Evolutionary conservation across 1,140 invertebrate species (phyloP).

Genomic region (Sycobia sp.): DNA sequence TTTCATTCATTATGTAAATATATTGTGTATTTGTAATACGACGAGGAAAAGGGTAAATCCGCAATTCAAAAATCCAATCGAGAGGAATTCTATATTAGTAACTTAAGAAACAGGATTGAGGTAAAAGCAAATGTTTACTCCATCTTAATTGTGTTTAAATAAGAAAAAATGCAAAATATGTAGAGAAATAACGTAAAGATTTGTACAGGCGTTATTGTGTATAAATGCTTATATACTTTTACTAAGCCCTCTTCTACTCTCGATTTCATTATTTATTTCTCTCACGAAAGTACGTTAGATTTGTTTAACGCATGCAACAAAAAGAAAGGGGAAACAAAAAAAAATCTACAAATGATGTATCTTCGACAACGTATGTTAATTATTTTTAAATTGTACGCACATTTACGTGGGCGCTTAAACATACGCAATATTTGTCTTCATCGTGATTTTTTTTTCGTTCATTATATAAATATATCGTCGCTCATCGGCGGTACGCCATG

Average conservation of each 20-base stretch:
- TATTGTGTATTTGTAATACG: constrained; percentile 23
- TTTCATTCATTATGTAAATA: constrained; percentile 24
- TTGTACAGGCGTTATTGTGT: constrained; percentile 60
- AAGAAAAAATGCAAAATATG: neutral
- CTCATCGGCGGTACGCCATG: constrained; percentile 50
- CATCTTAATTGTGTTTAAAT: neutral
- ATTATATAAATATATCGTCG: neutral
- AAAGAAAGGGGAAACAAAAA: too few relatives aligned
- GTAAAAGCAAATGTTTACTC: constrained; percentile 30
- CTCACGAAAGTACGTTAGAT: constrained; percentile 35
- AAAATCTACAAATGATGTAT: constrained; percentile 12
- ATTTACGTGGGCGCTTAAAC: too few relatives aligned
- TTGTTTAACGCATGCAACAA: constrained; percentile 8
- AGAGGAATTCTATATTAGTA: constrained; percentile 18
- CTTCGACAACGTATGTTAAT: constrained; percentile 30
- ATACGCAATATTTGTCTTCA: too few relatives aligned
- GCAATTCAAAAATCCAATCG: constrained; percentile 23
- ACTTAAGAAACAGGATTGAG: constrained; percentile 25
- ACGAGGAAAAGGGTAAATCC: constrained; percentile 25
- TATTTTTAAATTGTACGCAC: too few relatives aligned
- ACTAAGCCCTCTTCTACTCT: constrained; percentile 32
- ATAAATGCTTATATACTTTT: constrained; percentile 53
- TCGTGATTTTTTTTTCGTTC: constrained; percentile 34
- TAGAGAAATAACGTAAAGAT: constrained; percentile 15
- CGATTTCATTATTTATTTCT: constrained; percentile 55